Base-by-base conservation (phyloP, 2,797 vertebrate genomes). In the Aulostomus chinensis region DNA sequence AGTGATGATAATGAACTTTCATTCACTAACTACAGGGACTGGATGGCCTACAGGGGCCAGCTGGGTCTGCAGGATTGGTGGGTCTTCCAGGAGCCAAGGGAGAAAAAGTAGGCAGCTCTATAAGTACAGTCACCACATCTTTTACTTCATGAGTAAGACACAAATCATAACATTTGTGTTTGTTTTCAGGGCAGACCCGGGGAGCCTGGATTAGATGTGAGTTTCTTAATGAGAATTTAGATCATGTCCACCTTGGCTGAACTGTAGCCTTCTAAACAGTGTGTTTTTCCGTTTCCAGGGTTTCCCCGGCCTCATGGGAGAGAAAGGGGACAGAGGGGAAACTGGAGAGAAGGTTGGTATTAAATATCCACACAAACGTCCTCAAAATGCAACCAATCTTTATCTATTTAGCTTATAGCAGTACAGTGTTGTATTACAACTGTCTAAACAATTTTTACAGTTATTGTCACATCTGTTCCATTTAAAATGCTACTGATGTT, bases 61-160 rank as follows among this genome's bases (percentile, higher is more conserved):
- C 88, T 0, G 96, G 96, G 1, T 61, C 92, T 9, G 85, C 91
- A 4, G 96, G 96, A 37, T 91, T 97, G 45, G 93, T 95, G 14
- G 96, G 96, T 25, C 89, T 97, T 41, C 95, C 96, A 9, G 96
- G 96, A 33, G 91, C 93, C 47, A 98, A 98, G 82, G 96, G 96
- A 84, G 96, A 98, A 56, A 98, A 96, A 86, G 96, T 98, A 90
- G 70, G 58, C 7, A 35, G 11, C 14, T 38, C 9, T n/a, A n/a
- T n/a, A n/a, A n/a, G n/a, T n/a, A n/a, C n/a, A n/a, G n/a, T n/a
- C n/a, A n/a, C n/a, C n/a, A n/a, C n/a, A n/a, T n/a, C n/a, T n/a
- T n/a, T n/a, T n/a, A n/a, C n/a, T n/a, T n/a, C n/a, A n/a, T n/a
- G n/a, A n/a, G n/a, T n/a, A n/a, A n/a, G n/a, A n/a, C n/a, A n/a